These are phyloP conservation scores for Setophaga kirtlandii DNA, from an alignment of 2,113 vertebrate genomes.

Conservation along the genomic window DNA sequence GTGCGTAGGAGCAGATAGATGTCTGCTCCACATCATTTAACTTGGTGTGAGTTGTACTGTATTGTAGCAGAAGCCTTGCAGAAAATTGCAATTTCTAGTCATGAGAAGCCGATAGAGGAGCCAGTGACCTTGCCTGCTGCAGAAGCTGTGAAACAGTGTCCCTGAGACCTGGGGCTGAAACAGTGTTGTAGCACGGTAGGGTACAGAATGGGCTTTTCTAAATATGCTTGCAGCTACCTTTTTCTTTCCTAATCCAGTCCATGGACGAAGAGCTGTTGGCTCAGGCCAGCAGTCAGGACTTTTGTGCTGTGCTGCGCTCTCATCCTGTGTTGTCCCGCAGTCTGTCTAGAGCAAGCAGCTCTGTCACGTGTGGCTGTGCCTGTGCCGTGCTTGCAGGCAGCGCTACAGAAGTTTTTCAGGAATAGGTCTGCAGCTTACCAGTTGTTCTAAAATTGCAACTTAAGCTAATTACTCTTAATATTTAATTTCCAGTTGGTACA, in stretches of 20 bases:
- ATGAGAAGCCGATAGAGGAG: neutral
- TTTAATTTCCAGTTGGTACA: constrained; percentile 5
- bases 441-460: constrained; percentile 1
- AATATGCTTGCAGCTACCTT: neutral
- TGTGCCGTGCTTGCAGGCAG: accelerated
- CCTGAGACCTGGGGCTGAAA: neutral
- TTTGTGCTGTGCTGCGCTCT: neutral
- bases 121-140: neutral
- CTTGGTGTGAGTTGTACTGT: neutral
- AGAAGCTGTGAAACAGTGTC: neutral
- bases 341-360: neutral
- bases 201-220: neutral
- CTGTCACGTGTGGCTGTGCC: accelerated
- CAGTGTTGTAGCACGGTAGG: neutral
- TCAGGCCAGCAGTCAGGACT: neutral
- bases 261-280: neutral
- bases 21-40: neutral
- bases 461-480: neutral
- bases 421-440: neutral
- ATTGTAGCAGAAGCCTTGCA: neutral
- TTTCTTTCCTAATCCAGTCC: neutral
- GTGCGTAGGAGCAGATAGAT: neutral
- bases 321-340: neutral
- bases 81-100: neutral
- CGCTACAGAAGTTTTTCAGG: neutral